Evolutionary conservation across 2,797 vertebrate species (phyloP), one percentile per base, ranked within the genome.

Genomic region (Poecile montanus): DNA sequence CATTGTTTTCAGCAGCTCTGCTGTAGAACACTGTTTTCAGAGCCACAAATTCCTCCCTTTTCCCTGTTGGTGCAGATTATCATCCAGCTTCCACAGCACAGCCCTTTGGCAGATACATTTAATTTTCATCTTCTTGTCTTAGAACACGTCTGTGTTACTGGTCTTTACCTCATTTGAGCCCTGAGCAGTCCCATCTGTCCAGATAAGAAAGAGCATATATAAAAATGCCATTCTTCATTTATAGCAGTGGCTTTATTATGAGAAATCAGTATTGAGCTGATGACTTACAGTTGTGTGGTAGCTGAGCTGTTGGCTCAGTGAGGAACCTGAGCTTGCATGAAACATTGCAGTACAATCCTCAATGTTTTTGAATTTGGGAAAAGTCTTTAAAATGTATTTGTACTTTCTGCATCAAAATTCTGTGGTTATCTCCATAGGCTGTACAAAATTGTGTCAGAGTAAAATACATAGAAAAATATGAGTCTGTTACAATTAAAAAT

Each of bases 61-160:
- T 22, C 9, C 38, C 34, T 13, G 15, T 7, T 26, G 26, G 40
- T n/a, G 16, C 15, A 38, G 15, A 10, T 74, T 45, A 30, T 15
- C 30, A 20, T 32, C 34, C 25, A 6, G 34, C 21, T 68, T 61
- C 61, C 47, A 40, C 20, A 54, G 5, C 3, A 1, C 0, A 1
- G n/a, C 68, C 73, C 13, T 57, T 50, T 1, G 5, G 34, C 10
- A 14, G 6, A 2, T 17, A 25, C 6, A 0, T 42, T 23, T 66
- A 5, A 2, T 36, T 73, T 51, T 58, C 48, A 15, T 29, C 76
- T 47, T 71, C 22, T 29, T 36, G 12, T 40, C 51, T 62, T 56
- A 51, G 7, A 42, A 4, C 0, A 0, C 9, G 7, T 25, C 50
- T 42, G 3, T 5, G 6, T 38, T 53, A n/a, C 36, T 45, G 29